A percentile compares a stretch with the other conserved stretches of the same genome.
Conservation (phyloP, 2,113 vertebrate species). For the Cyanistes caeruleus region DNA sequence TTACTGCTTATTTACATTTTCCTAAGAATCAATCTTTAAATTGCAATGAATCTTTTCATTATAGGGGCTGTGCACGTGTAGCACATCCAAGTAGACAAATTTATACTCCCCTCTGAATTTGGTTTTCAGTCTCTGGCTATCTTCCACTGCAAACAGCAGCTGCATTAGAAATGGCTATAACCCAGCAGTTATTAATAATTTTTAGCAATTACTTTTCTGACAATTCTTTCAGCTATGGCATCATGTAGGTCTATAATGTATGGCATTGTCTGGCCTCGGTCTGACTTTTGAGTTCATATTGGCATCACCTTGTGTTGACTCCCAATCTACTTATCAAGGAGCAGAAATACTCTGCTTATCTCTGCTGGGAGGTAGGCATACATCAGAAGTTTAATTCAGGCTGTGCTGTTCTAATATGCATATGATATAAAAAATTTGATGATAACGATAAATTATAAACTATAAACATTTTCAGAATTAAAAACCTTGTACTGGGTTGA, state of each 20-base stretch:
- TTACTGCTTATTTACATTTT: conserved; percentile 36
- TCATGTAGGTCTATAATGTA: not conserved
- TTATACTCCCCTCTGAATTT: not conserved
- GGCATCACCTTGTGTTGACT: not conserved
- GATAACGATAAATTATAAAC: not conserved
- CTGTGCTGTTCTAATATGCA: not conserved
- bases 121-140: not conserved
- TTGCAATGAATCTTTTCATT: conserved; percentile 5
- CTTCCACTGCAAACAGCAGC: not conserved
- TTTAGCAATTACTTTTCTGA: not conserved
- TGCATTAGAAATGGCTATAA: not conserved
- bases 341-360: not conserved
- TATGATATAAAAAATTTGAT: not conserved
- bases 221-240: not conserved
- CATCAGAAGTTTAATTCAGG: not conserved
- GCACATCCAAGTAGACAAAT: not conserved
- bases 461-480: not conserved
- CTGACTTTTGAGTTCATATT: not conserved
- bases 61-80: not conserved
- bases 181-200: not conserved
- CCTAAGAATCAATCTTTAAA: conserved; percentile 1
- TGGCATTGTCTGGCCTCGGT: not conserved
- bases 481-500: not conserved
- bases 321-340: not conserved
- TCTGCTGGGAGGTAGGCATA: not conserved